Percentiles rank a stretch among this genome's conserved stretches.
phyloP scores from a whole-genome alignment of 2,888 invertebrate species.

The Sisyra nigra region DNA sequence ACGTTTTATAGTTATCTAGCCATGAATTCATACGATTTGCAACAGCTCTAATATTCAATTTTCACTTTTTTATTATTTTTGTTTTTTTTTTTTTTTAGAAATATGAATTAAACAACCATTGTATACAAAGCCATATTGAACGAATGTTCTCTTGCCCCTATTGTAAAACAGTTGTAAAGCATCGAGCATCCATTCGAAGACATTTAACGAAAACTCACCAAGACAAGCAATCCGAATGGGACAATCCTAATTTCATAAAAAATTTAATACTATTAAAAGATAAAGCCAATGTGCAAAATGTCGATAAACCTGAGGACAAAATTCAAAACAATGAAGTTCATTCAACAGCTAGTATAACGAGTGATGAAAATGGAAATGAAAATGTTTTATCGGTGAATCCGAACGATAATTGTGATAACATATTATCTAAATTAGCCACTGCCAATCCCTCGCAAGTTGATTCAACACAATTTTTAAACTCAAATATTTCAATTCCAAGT shows the following conservation, averaged over 20 bases:
- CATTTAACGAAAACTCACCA: slow-evolving; percentile 22
- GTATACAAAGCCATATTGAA: slow-evolving; percentile 1
- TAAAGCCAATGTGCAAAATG: slow-evolving; percentile 1
- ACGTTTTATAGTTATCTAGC: too few species aligned
- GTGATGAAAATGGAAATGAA: background rate
- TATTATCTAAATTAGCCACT: too few species aligned
- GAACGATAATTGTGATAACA: too few species aligned
- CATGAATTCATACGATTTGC: too few species aligned
- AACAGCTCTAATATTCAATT: too few species aligned
- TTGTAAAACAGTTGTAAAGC: slow-evolving; percentile 22
- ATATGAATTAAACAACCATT: slow-evolving; percentile 5
- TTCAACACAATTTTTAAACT: too few species aligned
- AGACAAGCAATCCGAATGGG: slow-evolving; percentile 14
- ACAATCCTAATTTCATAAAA: slow-evolving; percentile 11
- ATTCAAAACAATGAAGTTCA: background rate
- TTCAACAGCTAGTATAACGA: background rate
- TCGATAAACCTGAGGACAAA: too few species aligned
- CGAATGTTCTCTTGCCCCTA: slow-evolving; percentile 19
- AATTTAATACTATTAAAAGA: slow-evolving; percentile 5
- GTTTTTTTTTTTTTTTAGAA: slow-evolving; percentile 5
- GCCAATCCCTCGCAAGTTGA: too few species aligned
- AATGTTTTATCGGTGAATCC: background rate
- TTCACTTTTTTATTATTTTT: too few species aligned
- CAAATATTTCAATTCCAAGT: too few species aligned
- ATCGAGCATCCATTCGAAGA: slow-evolving; percentile 21